Percentiles rank a stretch among this genome's conserved stretches.
Conservation (phyloP, 2,113 vertebrate species). For the Otis tarda region DNA sequence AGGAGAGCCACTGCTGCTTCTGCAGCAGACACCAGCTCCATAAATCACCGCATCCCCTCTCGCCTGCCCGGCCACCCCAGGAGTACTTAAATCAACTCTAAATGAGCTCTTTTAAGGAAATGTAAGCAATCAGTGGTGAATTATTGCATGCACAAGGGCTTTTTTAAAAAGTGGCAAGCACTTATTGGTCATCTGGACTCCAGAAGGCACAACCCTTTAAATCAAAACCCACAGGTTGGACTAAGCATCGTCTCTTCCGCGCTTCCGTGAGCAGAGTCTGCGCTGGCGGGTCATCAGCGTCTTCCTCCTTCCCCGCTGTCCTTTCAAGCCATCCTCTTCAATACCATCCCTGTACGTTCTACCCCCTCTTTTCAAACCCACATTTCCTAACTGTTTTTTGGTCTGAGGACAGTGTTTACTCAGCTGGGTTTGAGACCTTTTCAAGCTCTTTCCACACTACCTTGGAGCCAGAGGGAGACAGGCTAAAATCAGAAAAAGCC, state of each 20-base stretch:
- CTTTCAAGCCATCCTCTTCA: not conserved
- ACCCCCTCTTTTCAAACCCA: not conserved
- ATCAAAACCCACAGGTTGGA: not conserved
- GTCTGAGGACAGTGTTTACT: not conserved
- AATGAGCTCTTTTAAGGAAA: conserved; percentile 62
- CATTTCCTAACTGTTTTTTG: not conserved
- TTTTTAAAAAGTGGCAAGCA: conserved; percentile 1
- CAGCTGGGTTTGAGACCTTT: not conserved
- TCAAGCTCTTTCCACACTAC: not conserved
- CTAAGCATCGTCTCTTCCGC: not conserved
- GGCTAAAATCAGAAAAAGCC: not conserved
- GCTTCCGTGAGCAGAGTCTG: not conserved
- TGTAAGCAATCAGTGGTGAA: conserved; percentile 54
- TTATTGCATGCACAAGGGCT: conserved; percentile 45
- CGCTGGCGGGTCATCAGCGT: not conserved
- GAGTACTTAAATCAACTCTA: conserved; percentile 54
- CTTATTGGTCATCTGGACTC: conserved; percentile 52
- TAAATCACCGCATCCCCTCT: not conserved
- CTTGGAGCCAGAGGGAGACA: not conserved
- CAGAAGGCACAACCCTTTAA: conserved; percentile 29
- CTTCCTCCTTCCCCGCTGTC: not conserved
- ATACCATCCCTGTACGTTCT: rapidly evolving
- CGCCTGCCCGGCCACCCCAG: not conserved
- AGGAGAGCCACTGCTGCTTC: not conserved
- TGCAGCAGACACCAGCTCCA: not conserved